Evolutionary conservation across 2,888 invertebrate genomes (phyloP), one percentile per base, ranked within the genome.

Genomic region (Linyphia triangularis): DNA sequence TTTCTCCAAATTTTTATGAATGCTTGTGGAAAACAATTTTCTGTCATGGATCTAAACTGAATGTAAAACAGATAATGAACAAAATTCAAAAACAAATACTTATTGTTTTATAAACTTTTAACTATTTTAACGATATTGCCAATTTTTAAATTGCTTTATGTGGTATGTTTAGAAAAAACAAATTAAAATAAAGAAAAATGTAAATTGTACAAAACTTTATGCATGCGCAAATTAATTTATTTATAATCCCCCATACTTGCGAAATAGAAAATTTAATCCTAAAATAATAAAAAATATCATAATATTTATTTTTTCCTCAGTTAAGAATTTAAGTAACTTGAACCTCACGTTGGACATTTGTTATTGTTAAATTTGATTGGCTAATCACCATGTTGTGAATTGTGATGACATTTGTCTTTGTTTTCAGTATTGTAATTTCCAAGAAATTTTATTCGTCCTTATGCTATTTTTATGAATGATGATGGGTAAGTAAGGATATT

Each of bases 21-120:
- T 51, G 13, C 51, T 51, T n/a, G 5, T n/a, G 5, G n/a, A 13
- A 51, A 51, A 5, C 0, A n/a, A 5, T 1, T 51, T 51, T 16
- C 51, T 5, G 9, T 51, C n/a, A 3, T n/a, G 1, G n/a, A 51
- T 13, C 51, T 51, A 51, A 51, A 51, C 51, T 51, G 16, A 57
- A 73, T 1, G 13, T n/a, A 5, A 10, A n/a, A n/a, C 6, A 22
- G 10, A 19, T 57, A 30, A 26, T 26, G 1, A 19, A 33, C 0
- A 67, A 63, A n/a, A n/a, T 67, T 67, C 24, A 63, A 77, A 77
- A 33, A 33, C 63, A 63, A 77, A 77, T 33, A 61, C 37, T 63
- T 63, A n/a, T n/a, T 37, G 63, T 75, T 19, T 24, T 40, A 40
- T 9, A 16, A n/a, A 61, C 13, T 61, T 77, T 77, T 63, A 63